phyloP scores from a whole-genome alignment of 2,113 vertebrate genomes.

The Montifringilla adamsi region DNA sequence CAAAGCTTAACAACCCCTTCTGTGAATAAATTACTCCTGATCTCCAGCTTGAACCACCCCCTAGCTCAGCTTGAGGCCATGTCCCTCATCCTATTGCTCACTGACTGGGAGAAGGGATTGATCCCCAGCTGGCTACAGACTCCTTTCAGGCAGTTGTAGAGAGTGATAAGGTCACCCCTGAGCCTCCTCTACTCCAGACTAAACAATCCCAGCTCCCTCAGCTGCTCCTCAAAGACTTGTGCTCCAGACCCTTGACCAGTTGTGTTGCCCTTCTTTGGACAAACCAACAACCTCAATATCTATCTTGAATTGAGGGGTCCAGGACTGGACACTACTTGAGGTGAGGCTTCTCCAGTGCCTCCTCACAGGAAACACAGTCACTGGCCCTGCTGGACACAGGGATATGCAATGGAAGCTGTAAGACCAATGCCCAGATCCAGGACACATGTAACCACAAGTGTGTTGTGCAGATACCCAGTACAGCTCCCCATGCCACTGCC shows the following conservation, averaged over 20 bases:
- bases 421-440: not conserved
- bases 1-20: not conserved
- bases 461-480: not conserved
- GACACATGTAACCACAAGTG: not conserved
- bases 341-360: not conserved
- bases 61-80: not conserved
- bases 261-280: not conserved
- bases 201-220: not conserved
- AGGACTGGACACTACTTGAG: not conserved
- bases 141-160: not conserved
- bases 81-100: rapidly evolving
- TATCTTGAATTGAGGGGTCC: not conserved
- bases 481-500: not conserved
- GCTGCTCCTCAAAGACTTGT: rapidly evolving
- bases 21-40: not conserved
- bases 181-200: not conserved
- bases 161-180: not conserved
- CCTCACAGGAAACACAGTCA: not conserved
- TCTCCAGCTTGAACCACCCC: not conserved
- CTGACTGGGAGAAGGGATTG: rapidly evolving
- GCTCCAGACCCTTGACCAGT: not conserved
- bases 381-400: not conserved
- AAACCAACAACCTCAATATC: not conserved
- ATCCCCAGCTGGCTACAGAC: not conserved
- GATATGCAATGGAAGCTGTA: rapidly evolving